phyloP scores from a whole-genome alignment of 2,888 invertebrate species.

The Tachina grossa region DNA sequence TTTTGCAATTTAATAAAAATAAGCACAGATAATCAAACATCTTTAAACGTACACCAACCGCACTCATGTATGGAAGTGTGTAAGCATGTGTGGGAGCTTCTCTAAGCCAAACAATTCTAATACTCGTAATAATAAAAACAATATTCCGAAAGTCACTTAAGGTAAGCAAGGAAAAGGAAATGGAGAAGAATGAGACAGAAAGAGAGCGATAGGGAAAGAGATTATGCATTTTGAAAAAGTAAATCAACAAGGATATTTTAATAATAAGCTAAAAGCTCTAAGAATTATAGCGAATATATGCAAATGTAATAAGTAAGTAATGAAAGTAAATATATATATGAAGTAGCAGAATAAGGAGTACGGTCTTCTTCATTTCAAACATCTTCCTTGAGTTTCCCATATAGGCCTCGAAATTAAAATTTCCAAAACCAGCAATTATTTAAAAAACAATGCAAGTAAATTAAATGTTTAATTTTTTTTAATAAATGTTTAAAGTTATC shows the following conservation, averaged over 20 bases:
- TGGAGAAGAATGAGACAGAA: background rate
- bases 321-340: conserved; percentile 26
- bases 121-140: conserved; percentile 57
- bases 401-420: background rate
- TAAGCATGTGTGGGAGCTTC: background rate
- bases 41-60: conserved; percentile 23
- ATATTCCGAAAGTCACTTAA: conserved; percentile 65
- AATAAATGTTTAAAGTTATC: conserved; percentile 22
- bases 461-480: conserved; percentile 32
- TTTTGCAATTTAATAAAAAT: conserved; percentile 80
- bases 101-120: conserved; percentile 46
- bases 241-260: conserved; percentile 43
- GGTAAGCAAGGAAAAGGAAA: conserved; percentile 58
- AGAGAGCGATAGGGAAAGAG: background rate
- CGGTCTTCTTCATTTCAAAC: background rate
- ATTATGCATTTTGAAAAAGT: conserved; percentile 56
- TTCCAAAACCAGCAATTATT: background rate
- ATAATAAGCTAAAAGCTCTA: conserved; percentile 57
- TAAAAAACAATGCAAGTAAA: conserved; percentile 38
- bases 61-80: background rate
- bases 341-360: background rate
- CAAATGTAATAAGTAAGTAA: conserved; percentile 78
- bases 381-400: background rate
- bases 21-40: conserved; percentile 69
- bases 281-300: conserved; percentile 81